Conservation (phyloP, 2,113 vertebrate genomes). For the Tonatia bakeri region DNA sequence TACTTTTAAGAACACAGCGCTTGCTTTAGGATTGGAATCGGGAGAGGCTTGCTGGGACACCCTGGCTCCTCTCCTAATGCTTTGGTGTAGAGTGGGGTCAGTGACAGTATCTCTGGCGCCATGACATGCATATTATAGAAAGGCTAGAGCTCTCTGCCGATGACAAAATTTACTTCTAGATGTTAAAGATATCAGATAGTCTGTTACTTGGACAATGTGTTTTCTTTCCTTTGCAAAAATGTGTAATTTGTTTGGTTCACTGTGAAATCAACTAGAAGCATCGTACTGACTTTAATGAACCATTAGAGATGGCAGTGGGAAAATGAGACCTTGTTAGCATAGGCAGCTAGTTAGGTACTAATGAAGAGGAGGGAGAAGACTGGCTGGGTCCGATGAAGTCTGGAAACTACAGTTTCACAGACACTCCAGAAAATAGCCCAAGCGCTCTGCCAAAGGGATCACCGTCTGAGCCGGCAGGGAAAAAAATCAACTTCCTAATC, state of each 20-base stretch:
- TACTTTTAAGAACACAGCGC: neutral
- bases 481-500: neutral
- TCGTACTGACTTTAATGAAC: neutral
- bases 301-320: neutral
- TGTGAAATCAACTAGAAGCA: constrained; percentile 13
- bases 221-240: constrained; percentile 28
- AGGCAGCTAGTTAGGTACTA: neutral
- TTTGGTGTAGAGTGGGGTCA: neutral
- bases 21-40: neutral
- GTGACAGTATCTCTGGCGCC: neutral
- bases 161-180: constrained; percentile 26
- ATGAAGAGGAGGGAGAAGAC: neutral
- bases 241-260: constrained; percentile 30
- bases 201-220: neutral
- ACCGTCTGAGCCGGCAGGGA: neutral
- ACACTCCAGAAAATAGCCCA: neutral
- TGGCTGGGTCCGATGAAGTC: too few species aligned
- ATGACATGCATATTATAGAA: neutral
- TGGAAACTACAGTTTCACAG: neutral
- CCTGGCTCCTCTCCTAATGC: neutral
- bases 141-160: neutral
- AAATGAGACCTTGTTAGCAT: neutral
- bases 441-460: neutral
- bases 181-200: constrained; percentile 57
- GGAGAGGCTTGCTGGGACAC: neutral